Conservation (phyloP, 2,797 vertebrate species). For the Amphiprion clarkii region DNA sequence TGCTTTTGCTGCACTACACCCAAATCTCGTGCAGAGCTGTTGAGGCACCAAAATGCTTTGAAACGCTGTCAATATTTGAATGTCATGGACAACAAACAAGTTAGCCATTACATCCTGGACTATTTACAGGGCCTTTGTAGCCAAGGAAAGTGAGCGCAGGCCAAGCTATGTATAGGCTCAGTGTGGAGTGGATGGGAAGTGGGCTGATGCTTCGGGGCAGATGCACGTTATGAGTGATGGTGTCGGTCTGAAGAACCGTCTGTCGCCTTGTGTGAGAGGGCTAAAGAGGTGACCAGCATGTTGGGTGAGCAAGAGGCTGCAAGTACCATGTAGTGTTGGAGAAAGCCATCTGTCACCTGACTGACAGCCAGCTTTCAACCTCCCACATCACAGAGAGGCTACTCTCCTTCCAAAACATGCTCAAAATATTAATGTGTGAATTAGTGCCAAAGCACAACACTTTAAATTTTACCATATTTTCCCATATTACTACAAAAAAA, state of each 20-base stretch:
- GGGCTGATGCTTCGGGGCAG: slow-evolving; percentile 75
- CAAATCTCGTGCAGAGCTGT: slow-evolving; percentile 1
- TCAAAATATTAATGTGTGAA: slow-evolving; percentile 4
- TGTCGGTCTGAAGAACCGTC: slow-evolving; percentile 70
- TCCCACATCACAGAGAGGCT: slow-evolving; percentile 40
- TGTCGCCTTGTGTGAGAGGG: slow-evolving; percentile 56
- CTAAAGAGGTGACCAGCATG: slow-evolving; percentile 58
- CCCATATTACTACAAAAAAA: not conserved
- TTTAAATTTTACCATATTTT: not conserved
- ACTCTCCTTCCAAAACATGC: slow-evolving; percentile 17
- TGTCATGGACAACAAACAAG: slow-evolving; percentile 61
- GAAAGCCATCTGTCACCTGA: slow-evolving; percentile 67
- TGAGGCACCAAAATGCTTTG: slow-evolving; percentile 23
- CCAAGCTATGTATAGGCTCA: slow-evolving; percentile 73
- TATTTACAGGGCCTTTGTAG: slow-evolving; percentile 74
- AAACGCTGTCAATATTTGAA: slow-evolving; percentile 59
- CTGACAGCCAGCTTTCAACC: slow-evolving; percentile 55
- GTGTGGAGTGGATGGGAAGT: slow-evolving; percentile 62
- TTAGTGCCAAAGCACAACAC: not conserved
- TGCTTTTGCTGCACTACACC: slow-evolving; percentile 10
- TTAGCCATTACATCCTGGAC: slow-evolving; percentile 43
- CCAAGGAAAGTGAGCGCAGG: slow-evolving; percentile 58
- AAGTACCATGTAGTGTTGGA: slow-evolving; percentile 26
- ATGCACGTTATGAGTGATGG: slow-evolving; percentile 71
- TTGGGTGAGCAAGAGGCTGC: slow-evolving; percentile 43